Evolutionary conservation across 2,888 invertebrate species (phyloP).

Genomic region (Unio pictorum): DNA sequence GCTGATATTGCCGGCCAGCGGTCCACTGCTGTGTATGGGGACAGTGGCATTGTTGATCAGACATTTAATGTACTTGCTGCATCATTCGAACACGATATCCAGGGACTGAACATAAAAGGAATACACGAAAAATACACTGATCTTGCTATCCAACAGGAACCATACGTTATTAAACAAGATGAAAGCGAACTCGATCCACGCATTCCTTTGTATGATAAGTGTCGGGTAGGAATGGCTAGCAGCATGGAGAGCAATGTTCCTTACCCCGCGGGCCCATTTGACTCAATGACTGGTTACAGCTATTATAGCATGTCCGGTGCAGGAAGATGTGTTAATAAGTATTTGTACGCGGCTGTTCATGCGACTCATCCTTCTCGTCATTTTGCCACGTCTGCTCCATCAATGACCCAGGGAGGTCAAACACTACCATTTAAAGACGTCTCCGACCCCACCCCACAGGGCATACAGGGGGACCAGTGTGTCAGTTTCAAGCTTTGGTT

Average conservation of each 20-base stretch:
- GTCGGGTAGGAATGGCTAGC: conserved; percentile 22
- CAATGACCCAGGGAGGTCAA: conserved; percentile 16
- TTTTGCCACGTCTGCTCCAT: conserved; percentile 9
- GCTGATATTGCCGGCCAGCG: too few relatives aligned
- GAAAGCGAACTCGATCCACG: conserved; percentile 7
- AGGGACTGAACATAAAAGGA: conserved; percentile 26
- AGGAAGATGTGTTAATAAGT: conserved; percentile 24
- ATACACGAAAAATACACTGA: conserved; percentile 13
- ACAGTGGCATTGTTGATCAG: background rate
- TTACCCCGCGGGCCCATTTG: conserved; percentile 1
- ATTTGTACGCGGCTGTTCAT: conserved; percentile 13
- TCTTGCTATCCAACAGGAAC: background rate
- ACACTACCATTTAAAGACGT: conserved; percentile 3
- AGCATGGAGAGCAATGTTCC: conserved; percentile 26
- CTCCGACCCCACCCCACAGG: conserved; percentile 53
- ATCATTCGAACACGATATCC: conserved; percentile 17
- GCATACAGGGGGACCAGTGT: conserved; percentile 64
- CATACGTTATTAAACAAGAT: background rate
- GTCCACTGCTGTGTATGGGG: too few relatives aligned
- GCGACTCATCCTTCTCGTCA: conserved; percentile 24
- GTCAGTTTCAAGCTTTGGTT: conserved; percentile 61
- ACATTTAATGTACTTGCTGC: conserved; percentile 12
- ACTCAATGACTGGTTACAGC: conserved; percentile 12
- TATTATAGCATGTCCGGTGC: conserved; percentile 22
- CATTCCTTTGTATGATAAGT: conserved; percentile 16